These are phyloP conservation scores for Saturnia japonica DNA, from an alignment of 2,888 invertebrate species.

Conservation along the genomic window DNA sequence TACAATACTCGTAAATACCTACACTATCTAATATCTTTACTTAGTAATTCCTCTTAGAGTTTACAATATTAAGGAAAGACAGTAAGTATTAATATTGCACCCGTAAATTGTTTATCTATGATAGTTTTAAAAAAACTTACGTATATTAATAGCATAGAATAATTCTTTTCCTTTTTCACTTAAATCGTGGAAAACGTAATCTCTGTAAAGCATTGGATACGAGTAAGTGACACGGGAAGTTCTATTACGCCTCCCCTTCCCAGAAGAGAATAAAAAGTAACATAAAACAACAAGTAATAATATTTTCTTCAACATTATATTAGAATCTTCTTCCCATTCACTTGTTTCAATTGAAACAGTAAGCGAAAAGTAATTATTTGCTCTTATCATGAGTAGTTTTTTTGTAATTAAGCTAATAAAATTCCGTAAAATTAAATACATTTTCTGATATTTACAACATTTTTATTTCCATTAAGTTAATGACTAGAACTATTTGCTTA, in stretches of 20 bases:
- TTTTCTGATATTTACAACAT: conserved; percentile 1
- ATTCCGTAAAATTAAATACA: neutral
- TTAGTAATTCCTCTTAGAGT: too few species aligned
- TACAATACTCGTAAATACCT: too few species aligned
- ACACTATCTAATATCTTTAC: too few species aligned
- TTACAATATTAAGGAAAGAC: too few species aligned
- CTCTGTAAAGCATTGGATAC: conserved; percentile 42
- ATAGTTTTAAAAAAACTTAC: conserved; percentile 41
- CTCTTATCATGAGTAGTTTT: conserved; percentile 26
- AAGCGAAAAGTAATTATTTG: neutral
- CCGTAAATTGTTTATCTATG: neutral
- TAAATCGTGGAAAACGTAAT: conserved; percentile 46
- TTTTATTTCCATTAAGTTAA: neutral
- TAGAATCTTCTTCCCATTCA: neutral
- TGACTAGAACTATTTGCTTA: neutral
- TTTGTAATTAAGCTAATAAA: conserved; percentile 24
- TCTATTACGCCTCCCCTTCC: conserved; percentile 10
- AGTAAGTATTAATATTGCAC: too few species aligned
- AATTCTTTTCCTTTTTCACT: conserved; percentile 46
- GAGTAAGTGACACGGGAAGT: conserved; percentile 30
- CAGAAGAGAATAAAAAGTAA: conserved; percentile 14
- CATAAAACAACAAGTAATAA: conserved; percentile 21
- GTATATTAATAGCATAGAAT: conserved; percentile 49
- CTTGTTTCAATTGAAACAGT: neutral
- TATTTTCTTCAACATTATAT: conserved; percentile 26